Evolutionary conservation across 2,113 vertebrate genomes (phyloP), one percentile per base, ranked within the genome.

Genomic region (Barnardius zonarius): DNA sequence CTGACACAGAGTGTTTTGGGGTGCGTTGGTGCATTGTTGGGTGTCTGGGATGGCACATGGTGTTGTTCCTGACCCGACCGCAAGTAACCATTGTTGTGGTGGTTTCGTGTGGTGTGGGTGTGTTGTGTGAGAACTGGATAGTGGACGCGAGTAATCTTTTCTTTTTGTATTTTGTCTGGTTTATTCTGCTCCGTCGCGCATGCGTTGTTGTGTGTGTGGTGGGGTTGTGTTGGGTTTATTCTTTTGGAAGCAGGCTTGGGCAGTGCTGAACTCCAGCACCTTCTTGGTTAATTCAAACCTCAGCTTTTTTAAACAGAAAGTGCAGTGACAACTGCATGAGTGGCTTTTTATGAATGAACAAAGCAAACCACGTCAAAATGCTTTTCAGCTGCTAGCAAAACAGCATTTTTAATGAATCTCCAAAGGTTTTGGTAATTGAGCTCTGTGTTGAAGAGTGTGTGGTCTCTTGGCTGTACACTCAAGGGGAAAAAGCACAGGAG

Each of bases 401-500:
- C 54, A 48, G 44, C 68, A 27, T 83, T 83, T 92, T 39, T 64
- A 80, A 73, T 30, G 48, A 74, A 10, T 66, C 54, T 51, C 67
- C 35, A 69, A 82, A 86, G 59, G 16, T 52, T 52, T 62, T 33
- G 8, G 37, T 81, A 62, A 66, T 5, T 52, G 86, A 67, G 43
- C 75, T 64, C 31, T 41, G 59, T 46, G 23, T 52, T 63, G 57
- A 63, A 39, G 77, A 51, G 46, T 2, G 2, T 5, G 66, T 2
- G 5, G 23, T 59, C 75, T 64, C 64, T 48, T 1, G 0, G 41
- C 61, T 77, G 44, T 39, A 19, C 3, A 1, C 54, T 75, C 0
- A 0, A 67, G 31, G 37, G 52, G 22, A 18, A 64, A n/a, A 46
- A 68, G 8, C 66, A n/a, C 41, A 12, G 0, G 1, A 33, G 64